Evolutionary conservation across 2,113 vertebrate genomes (phyloP).

Genomic region (Myodes glareolus): DNA sequence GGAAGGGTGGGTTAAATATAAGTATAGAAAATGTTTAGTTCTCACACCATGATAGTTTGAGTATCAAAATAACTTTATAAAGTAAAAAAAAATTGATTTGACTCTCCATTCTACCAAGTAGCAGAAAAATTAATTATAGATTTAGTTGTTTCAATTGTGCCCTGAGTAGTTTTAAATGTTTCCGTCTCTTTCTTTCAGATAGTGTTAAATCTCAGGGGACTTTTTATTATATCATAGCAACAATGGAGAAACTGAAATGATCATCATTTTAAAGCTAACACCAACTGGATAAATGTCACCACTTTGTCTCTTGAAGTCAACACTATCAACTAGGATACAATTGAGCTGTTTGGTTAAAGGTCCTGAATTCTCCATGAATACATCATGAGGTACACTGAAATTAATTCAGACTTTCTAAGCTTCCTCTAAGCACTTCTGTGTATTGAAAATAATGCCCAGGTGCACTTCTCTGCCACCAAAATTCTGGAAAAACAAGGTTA

Average conservation of each 20-base stretch:
- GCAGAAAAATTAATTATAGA: conserved; percentile 30
- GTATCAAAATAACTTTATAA: not conserved
- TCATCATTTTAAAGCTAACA: not conserved
- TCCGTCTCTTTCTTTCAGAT: not conserved
- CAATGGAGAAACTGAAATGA: not conserved
- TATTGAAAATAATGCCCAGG: not conserved
- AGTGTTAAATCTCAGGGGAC: not conserved
- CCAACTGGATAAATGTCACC: not conserved
- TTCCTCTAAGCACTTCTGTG: not conserved
- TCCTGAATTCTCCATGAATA: not conserved
- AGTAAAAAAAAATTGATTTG: conserved; percentile 8
- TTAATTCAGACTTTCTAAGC: not conserved
- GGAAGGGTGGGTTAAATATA: not conserved
- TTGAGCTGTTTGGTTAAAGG: not conserved
- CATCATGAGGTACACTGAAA: not conserved
- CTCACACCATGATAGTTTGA: not conserved
- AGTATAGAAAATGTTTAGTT: not conserved
- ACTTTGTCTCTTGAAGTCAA: not conserved
- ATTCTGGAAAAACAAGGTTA: not conserved
- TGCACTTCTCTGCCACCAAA: not conserved
- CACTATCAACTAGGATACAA: not conserved
- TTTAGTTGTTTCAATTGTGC: not conserved
- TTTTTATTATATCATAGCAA: not conserved
- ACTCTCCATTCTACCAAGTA: not conserved
- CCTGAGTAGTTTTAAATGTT: not conserved